These are phyloP conservation scores for Centruroides vittatus DNA, from an alignment of 1,140 invertebrate species.

Conservation along the genomic window DNA sequence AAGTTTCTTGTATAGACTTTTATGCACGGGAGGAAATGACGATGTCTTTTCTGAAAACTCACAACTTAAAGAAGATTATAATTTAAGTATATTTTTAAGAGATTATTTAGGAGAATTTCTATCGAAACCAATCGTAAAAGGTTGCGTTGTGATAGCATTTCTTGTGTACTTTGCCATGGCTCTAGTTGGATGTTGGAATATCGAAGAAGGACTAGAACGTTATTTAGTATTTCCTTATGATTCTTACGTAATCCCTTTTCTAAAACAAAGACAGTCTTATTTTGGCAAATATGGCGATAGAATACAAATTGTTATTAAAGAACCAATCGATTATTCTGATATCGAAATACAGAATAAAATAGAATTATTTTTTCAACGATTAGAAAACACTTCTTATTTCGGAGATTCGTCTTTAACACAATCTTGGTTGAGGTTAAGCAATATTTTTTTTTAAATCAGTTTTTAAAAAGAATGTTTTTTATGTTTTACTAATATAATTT, in stretches of 20 bases:
- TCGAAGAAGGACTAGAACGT: conserved; percentile 76
- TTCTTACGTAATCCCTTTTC: conserved; percentile 77
- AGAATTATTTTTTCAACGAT: conserved; percentile 54
- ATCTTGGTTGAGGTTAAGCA: conserved; percentile 56
- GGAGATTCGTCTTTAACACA: conserved; percentile 59
- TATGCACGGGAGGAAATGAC: conserved; percentile 71
- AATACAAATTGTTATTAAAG: conserved; percentile 69
- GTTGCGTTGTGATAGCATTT: conserved; percentile 60
- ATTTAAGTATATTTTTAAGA: conserved; percentile 70
- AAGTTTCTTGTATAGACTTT: conserved; percentile 48
- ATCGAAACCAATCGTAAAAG: conserved; percentile 58
- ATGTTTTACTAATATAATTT: too few species aligned
- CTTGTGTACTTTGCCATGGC: conserved; percentile 63
- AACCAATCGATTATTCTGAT: conserved; percentile 71
- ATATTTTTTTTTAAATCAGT: too few species aligned
- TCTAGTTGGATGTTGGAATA: conserved; percentile 67
- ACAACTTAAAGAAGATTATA: conserved; percentile 69
- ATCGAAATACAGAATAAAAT: conserved; percentile 56
- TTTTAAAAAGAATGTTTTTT: too few species aligned
- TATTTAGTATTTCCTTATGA: conserved; percentile 68
- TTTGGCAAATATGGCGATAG: conserved; percentile 80
- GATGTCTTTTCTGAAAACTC: conserved; percentile 43
- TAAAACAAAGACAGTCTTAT: conserved; percentile 71
- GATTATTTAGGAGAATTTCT: conserved; percentile 60
- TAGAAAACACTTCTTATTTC: conserved; percentile 69